Base-by-base conservation (phyloP, 2,797 vertebrate species). In the Epinephelus malabaricus region DNA sequence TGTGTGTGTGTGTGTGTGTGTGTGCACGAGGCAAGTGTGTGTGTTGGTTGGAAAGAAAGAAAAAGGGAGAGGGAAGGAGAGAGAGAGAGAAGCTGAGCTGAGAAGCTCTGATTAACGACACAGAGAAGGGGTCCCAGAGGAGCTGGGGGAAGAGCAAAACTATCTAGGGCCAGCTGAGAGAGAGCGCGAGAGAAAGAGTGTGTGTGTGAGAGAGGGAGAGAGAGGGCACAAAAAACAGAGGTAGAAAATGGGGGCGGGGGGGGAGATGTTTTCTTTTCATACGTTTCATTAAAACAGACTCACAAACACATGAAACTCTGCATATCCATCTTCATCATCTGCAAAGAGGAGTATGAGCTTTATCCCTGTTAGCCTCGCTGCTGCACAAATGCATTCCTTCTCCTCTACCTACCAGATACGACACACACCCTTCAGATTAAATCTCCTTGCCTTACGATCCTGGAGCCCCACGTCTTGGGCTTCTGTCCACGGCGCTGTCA, bases 91-190 rank as follows among this genome's bases (percentile, higher is more conserved):
- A 87, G 89, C 89, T 89, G 92, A 90, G 92, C 86, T 91, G 94
- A 92, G 94, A 91, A 92, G 91, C 89, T 93, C 93, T 94, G 94
- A 95, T 95, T 95, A 95, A 93, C 90, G 92, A 93, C 90, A 94
- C 91, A 89, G 91, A 92, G 92, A 92, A 91, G 88, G 84, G 85
- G 93, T 93, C 93, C 92, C 93, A 92, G 83, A 93, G 93, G 94
- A 92, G 87, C 83, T 88, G 89, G 89, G 88, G 92, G 91, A 92
- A 90, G 91, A 91, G 91, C 89, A 90, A 83, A 93, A 92, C 90
- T 94, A 95, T 95, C 92, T 93, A 82, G 91, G 94, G 92, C 94
- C 92, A 94, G 91, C 91, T 91, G 89, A 93, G 88, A 90, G 82
- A 86, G 86, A 81, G 79, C 6, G 74, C 13, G 81, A n/a, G 74